phyloP scores from a whole-genome alignment of 1,140 invertebrate species.

The Drosophila tristis region DNA sequence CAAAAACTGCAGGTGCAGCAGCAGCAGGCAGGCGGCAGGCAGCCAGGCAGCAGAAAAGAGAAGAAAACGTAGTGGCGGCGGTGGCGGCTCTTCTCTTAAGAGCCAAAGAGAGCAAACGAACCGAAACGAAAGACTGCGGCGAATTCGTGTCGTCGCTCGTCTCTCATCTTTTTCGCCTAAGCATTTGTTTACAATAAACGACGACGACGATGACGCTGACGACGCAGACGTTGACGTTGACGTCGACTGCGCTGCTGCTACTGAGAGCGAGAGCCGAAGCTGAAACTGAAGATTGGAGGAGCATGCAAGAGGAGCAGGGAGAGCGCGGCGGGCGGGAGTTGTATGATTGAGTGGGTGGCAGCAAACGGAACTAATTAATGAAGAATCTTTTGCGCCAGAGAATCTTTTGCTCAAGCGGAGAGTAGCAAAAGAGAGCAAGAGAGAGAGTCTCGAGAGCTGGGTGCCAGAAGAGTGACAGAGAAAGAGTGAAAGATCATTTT shows the following conservation, averaged over 20 bases:
- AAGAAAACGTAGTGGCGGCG: conserved; percentile 5
- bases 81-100: conserved; percentile 54
- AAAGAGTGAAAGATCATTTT: neutral
- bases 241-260: conserved; percentile 10
- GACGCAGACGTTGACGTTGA: conserved; percentile 7
- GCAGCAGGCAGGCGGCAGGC: conserved; percentile 18
- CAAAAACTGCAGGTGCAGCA: conserved; percentile 69
- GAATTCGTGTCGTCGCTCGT: conserved; percentile 45
- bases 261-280: conserved; percentile 30
- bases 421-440: neutral
- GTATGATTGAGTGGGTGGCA: neutral
- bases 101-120: conserved; percentile 39
- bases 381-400: conserved; percentile 65
- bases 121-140: conserved; percentile 54
- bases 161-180: conserved; percentile 53
- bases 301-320: too few species aligned
- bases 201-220: conserved; percentile 2
- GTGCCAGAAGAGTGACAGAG: neutral
- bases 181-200: conserved; percentile 61
- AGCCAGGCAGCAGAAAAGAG: conserved; percentile 51
- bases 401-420: conserved; percentile 36
- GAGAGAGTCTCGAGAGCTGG: neutral
- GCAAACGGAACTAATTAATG: conserved; percentile 78
- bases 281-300: too few species aligned
- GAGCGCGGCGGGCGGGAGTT: too few species aligned